phyloP scores from a whole-genome alignment of 2,888 invertebrate species.

The Rhabditoides inermis region DNA sequence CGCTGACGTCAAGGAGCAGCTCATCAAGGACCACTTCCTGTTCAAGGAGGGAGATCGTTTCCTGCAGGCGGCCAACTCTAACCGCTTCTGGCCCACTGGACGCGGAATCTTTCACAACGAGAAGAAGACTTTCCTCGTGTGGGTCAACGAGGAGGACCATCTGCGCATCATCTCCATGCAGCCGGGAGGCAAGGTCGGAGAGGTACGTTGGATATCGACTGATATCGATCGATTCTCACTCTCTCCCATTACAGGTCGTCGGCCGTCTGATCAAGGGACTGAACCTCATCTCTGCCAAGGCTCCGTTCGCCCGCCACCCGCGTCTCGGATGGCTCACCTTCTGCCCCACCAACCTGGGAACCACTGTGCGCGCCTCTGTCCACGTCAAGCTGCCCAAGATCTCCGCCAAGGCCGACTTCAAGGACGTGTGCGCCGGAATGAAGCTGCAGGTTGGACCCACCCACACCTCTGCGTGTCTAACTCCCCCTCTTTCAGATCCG shows the following conservation, averaged over 20 bases:
- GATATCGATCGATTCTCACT: too few species aligned
- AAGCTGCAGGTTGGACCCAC: conserved; percentile 66
- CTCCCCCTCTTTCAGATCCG: conserved; percentile 61
- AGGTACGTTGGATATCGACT: too few species aligned
- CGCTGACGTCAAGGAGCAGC: conserved; percentile 81
- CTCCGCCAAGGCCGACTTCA: conserved; percentile 54
- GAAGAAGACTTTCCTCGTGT: conserved; percentile 69
- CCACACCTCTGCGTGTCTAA: conserved; percentile 60
- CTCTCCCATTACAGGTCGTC: conserved; percentile 5
- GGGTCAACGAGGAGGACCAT: conserved; percentile 86
- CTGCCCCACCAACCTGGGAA: conserved; percentile 71
- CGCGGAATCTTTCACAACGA: conserved; percentile 77
- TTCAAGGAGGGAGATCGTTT: conserved; percentile 40
- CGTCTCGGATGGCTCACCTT: conserved; percentile 74
- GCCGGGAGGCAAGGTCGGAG: conserved; percentile 66
- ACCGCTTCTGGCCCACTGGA: conserved; percentile 51
- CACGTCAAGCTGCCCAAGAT: conserved; percentile 72
- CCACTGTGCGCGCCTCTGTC: conserved; percentile 85
- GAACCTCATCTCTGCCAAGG: conserved; percentile 13
- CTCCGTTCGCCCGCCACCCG: conserved; percentile 54
- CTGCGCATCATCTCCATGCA: conserved; percentile 71
- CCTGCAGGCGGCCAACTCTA: conserved; percentile 21
- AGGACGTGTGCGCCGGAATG: conserved; percentile 68
- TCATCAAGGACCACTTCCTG: conserved; percentile 84
- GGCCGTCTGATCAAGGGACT: conserved; percentile 19